These are phyloP conservation scores for Amblyopsis hoosieri DNA, from an alignment of 2,797 vertebrate species.

Conservation along the genomic window DNA sequence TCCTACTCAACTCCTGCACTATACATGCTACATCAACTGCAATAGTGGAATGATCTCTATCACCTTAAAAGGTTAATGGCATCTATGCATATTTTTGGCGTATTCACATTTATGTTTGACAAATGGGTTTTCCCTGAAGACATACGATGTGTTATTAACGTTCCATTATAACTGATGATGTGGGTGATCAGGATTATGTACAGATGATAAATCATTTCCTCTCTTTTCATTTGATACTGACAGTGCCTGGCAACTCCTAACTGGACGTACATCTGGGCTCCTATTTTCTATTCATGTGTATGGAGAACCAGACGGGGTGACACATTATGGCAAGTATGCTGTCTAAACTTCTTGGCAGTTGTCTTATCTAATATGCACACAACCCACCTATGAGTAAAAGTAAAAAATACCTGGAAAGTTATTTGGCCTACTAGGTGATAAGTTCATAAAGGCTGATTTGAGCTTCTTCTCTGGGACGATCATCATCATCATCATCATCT, in stretches of 20 bases:
- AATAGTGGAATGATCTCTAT: slow-evolving; percentile 17
- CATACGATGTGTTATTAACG: slow-evolving; percentile 66
- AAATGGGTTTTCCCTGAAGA: slow-evolving; percentile 68
- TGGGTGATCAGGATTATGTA: slow-evolving; percentile 71
- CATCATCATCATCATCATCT: no score
- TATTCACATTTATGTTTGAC: slow-evolving; percentile 66
- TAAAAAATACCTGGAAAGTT: no score
- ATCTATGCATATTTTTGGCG: slow-evolving; percentile 36
- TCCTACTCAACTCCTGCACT: neutral
- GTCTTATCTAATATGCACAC: no score
- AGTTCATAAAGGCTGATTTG: neutral
- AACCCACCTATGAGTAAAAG: no score
- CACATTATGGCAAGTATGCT: neutral
- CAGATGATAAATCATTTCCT: slow-evolving; percentile 70
- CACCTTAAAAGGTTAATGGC: slow-evolving; percentile 25
- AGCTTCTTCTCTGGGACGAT: no score
- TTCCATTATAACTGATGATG: slow-evolving; percentile 74
- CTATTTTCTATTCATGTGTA: neutral
- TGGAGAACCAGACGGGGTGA: neutral
- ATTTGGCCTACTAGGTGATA: no score
- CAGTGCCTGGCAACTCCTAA: slow-evolving; percentile 40
- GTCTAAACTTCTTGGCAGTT: neutral
- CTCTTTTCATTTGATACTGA: slow-evolving; percentile 49
- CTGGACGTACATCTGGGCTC: slow-evolving; percentile 42
- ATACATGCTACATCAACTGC: slow-evolving; percentile 17